Evolutionary conservation across 2,113 vertebrate species (phyloP), one percentile per base, ranked within the genome.

Genomic region (Buteo buteo): DNA sequence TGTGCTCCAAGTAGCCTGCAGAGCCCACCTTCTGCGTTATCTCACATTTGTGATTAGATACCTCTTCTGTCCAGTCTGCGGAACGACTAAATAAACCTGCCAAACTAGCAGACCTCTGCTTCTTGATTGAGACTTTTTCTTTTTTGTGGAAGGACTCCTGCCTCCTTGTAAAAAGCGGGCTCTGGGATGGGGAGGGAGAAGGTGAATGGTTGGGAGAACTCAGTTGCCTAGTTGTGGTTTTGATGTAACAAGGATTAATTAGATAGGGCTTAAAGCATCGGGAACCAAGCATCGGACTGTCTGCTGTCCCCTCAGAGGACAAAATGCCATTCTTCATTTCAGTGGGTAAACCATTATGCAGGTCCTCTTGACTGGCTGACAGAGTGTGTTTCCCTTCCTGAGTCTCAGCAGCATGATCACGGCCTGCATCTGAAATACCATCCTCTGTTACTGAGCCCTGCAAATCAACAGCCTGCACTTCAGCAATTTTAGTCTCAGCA

Each of bases 141-240:
- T 94, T 95, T 72, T 96, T 97, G 85, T 96, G 96, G 45, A 97
- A 95, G 59, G 96, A 91, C 58, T 98, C 98, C 24, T 88, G 97
- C 29, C 98, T 98, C 81, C 98, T 98, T 4, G 97, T 97, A 74
- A 98, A 98, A 81, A 98, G 96, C 0, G 99, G 99, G 90, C 99
- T 99, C 88, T 99, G 98, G n/a, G 97, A 98, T 4, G 99, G 99
- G 16, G 99, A 99, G 8, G 97, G 96, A 7, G 95, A 97, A 10
- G 99, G 99, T 14, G 99, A 99, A 72, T 98, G 98, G n/a, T 98
- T 98, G 11, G 99, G 99, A 69, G 99, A 99, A 97, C 99, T 99
- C 93, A 99, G 98, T 96, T 99, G 99, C 67, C 99, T 98, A 4
- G 99, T 99, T 87, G 99, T 99, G 89, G 99, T 99, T 98, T 99